Evolutionary conservation across 2,113 vertebrate species (phyloP).

Genomic region (Helogale parvula): DNA sequence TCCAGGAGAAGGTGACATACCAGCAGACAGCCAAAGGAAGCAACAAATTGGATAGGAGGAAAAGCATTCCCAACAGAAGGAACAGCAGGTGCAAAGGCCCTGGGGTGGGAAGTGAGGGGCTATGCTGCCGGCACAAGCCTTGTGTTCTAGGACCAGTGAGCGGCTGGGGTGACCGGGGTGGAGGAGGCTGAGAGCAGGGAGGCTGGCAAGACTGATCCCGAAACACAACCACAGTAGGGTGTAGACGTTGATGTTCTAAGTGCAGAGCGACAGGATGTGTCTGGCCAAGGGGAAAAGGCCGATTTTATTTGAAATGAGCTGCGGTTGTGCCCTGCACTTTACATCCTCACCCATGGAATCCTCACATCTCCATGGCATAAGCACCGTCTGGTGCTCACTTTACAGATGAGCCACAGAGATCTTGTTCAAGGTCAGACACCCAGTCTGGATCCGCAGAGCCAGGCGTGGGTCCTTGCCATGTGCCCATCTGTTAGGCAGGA

Average conservation of each 20-base stretch:
- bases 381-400: not conserved
- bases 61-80: not conserved
- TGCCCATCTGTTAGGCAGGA: not conserved
- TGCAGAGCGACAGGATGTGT: not conserved
- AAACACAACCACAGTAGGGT: not conserved
- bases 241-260: not conserved
- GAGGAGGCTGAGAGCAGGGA: not conserved
- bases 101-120: rapidly evolving
- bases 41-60: not conserved
- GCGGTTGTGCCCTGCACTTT: not conserved
- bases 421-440: slow-evolving; percentile 32
- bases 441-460: not conserved
- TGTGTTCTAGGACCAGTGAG: too few relatives aligned
- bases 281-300: not conserved
- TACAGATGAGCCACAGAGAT: not conserved
- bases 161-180: not conserved
- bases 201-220: not conserved
- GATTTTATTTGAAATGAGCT: not conserved
- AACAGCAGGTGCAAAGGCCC: not conserved
- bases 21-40: not conserved
- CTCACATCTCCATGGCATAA: rapidly evolving
- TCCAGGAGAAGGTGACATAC: not conserved
- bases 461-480: not conserved
- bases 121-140: not conserved
- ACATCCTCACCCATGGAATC: not conserved